phyloP scores from a whole-genome alignment of 2,113 vertebrate species.

The Pampusana beccarii region DNA sequence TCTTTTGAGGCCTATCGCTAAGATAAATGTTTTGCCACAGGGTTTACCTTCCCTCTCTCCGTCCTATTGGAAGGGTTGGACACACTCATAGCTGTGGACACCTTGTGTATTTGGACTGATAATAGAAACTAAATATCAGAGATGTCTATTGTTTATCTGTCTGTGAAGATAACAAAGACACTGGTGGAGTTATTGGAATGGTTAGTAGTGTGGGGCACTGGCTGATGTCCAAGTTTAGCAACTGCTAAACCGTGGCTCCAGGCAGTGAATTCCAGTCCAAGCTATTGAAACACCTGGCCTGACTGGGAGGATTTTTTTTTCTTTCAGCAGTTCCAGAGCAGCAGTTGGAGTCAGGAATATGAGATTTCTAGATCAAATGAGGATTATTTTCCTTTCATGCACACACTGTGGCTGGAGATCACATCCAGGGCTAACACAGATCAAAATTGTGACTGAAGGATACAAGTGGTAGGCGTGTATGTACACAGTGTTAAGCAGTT shows the following conservation, averaged over 20 bases:
- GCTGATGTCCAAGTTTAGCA: neutral
- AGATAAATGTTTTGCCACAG: neutral
- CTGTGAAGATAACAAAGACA: neutral
- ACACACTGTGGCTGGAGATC: neutral
- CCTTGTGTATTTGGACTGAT: neutral
- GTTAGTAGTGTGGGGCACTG: neutral
- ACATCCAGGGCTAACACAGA: neutral
- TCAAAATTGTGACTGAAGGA: neutral
- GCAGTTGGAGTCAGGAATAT: neutral
- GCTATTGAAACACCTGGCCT: slow-evolving; percentile 29
- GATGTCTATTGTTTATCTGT: neutral
- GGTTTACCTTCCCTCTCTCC: neutral
- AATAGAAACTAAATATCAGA: too few species aligned
- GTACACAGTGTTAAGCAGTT: neutral
- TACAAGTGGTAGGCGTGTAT: neutral
- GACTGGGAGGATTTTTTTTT: neutral
- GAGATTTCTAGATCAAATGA: slow-evolving; percentile 13
- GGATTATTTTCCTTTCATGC: neutral
- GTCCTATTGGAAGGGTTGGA: neutral
- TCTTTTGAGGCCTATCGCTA: neutral
- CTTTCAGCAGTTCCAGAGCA: neutral
- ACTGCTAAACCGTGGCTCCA: neutral
- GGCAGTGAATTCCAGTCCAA: slow-evolving; percentile 1
- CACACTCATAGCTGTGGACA: neutral
- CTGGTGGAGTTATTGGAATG: neutral